These are phyloP conservation scores for Pangasianodon hypophthalmus DNA, from an alignment of 2,113 vertebrate genomes.

Conservation along the genomic window DNA sequence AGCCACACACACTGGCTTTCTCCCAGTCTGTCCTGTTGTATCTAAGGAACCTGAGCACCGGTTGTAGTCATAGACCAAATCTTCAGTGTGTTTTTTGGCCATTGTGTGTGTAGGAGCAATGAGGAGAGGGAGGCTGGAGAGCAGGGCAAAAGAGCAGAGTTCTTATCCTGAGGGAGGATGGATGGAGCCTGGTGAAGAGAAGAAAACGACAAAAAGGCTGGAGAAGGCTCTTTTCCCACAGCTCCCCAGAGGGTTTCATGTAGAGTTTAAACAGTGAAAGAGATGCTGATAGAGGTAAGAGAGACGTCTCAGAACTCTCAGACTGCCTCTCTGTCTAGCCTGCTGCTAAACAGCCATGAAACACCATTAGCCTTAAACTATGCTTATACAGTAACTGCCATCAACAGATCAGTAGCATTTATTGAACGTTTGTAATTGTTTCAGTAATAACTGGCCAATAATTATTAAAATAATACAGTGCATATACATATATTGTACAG, in stretches of 20 bases:
- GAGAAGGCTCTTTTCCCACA: conserved; percentile 74
- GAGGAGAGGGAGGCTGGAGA: conserved; percentile 59
- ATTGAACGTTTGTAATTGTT: background rate
- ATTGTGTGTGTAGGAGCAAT: conserved; percentile 72
- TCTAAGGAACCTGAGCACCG: conserved; percentile 31
- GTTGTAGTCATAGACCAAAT: conserved; percentile 18
- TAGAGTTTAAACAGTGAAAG: conserved; percentile 76
- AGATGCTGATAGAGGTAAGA: conserved; percentile 65
- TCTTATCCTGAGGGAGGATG: conserved; percentile 72
- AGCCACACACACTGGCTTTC: conserved; percentile 4
- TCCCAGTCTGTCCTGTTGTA: conserved; percentile 6
- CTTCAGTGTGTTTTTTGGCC: conserved; percentile 50
- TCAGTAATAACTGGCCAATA: background rate
- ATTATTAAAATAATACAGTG: background rate
- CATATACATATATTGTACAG: background rate
- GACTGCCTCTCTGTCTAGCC: conserved; percentile 49
- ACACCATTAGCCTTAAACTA: conserved; percentile 40
- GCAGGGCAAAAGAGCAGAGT: conserved; percentile 64
- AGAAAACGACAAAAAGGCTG: conserved; percentile 74
- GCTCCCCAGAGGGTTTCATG: conserved; percentile 86
- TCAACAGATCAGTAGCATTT: background rate
- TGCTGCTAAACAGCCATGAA: conserved; percentile 30
- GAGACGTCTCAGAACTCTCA: conserved; percentile 44
- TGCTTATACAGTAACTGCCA: background rate
- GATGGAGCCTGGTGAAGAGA: conserved; percentile 67